Percentiles rank a stretch among this genome's conserved stretches.
Evolutionary conservation across 2,113 vertebrate species (phyloP).

Genomic region (Tachuris rubrigastra): DNA sequence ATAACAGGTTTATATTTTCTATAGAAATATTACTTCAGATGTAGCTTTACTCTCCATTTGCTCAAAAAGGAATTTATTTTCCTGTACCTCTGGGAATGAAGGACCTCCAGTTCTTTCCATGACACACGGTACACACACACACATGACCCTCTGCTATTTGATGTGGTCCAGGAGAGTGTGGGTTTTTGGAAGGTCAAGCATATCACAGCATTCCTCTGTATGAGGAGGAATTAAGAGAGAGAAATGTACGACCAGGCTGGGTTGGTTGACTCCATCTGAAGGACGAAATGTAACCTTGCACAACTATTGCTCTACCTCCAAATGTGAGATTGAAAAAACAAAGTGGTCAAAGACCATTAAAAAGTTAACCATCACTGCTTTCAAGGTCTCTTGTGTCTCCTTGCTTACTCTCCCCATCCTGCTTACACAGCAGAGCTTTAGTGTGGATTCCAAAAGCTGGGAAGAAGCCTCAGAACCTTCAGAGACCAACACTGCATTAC

Average conservation of each 20-base stretch:
- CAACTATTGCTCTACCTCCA: background rate
- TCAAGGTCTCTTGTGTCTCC: background rate
- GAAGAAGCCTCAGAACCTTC: background rate
- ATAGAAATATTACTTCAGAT: background rate
- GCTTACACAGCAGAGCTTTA: background rate
- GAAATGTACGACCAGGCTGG: background rate
- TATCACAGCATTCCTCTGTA: background rate
- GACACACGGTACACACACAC: background rate
- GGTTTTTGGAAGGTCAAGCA: background rate
- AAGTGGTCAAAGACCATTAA: background rate
- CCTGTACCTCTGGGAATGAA: background rate
- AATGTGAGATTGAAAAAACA: background rate
- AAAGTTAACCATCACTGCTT: background rate
- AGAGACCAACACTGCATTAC: background rate
- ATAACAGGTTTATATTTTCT: background rate
- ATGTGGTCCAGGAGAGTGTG: accelerated
- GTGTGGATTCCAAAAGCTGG: background rate
- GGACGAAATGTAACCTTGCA: background rate
- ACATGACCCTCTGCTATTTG: background rate
- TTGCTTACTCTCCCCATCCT: background rate
- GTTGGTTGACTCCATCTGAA: background rate
- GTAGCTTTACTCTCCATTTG: background rate
- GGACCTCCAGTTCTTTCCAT: background rate
- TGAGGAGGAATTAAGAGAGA: background rate
- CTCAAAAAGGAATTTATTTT: background rate